Conservation (phyloP, 2,797 vertebrate species). For the Thripadectes ignobilis region DNA sequence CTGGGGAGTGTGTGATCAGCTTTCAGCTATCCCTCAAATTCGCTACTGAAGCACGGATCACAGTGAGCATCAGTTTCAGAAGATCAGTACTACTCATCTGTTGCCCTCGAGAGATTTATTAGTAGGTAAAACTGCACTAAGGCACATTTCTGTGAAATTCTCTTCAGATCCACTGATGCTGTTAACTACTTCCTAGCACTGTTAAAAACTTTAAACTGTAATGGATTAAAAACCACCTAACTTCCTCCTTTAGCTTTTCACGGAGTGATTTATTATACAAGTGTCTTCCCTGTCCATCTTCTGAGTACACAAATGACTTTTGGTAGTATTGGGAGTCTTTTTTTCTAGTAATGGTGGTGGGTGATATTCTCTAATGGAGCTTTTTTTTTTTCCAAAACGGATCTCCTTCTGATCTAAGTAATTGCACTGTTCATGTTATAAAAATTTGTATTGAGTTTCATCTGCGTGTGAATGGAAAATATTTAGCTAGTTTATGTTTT, state of each 20-base stretch:
- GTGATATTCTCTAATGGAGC: not conserved
- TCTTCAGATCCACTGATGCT: not conserved
- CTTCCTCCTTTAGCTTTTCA: not conserved
- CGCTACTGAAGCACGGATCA: not conserved
- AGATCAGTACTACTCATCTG: not conserved
- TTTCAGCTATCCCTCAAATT: not conserved
- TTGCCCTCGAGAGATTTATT: not conserved
- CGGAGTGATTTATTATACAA: not conserved
- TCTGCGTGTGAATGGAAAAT: not conserved
- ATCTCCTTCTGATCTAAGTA: not conserved
- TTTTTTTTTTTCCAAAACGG: not conserved
- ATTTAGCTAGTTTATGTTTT: not conserved
- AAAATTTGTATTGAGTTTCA: not conserved
- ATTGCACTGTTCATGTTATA: not conserved
- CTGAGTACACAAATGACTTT: rapidly evolving
- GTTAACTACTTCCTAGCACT: not conserved
- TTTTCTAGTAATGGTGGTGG: not conserved
- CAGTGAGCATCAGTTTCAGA: not conserved
- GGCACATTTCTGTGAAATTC: not conserved
- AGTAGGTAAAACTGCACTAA: not conserved
- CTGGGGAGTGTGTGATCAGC: not conserved
- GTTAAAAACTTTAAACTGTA: not conserved
- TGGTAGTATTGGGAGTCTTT: not conserved
- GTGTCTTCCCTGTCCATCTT: not conserved
- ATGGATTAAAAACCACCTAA: not conserved